These are phyloP conservation scores for Drosophila phalerata DNA, from an alignment of 2,888 invertebrate genomes.

Conservation along the genomic window DNA sequence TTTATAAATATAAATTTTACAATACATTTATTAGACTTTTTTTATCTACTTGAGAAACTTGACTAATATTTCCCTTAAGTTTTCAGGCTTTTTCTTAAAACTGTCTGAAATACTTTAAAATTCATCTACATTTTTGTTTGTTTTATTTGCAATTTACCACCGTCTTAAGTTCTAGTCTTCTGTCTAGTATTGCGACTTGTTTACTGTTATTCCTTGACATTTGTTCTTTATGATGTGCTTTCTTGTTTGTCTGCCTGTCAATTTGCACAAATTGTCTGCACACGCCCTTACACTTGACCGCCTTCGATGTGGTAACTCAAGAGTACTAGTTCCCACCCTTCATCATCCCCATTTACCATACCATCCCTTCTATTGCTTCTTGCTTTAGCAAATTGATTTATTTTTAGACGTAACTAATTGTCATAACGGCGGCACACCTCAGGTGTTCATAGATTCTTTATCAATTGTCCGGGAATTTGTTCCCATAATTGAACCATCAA, in stretches of 20 bases:
- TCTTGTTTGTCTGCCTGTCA: slow-evolving; percentile 40
- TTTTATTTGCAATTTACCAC: slow-evolving; percentile 8
- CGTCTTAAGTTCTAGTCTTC: neutral
- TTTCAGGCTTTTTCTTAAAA: neutral
- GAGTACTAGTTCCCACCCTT: neutral
- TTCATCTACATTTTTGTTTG: neutral
- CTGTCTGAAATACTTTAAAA: too few relatives aligned
- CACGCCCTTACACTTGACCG: slow-evolving; percentile 60
- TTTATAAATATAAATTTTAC: too few relatives aligned
- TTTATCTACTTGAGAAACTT: too few relatives aligned
- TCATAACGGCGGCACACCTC: slow-evolving; percentile 45
- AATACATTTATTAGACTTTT: too few relatives aligned
- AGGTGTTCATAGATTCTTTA: slow-evolving; percentile 23
- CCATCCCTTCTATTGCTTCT: neutral
- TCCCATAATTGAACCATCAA: slow-evolving; percentile 27
- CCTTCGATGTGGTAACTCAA: slow-evolving; percentile 16
- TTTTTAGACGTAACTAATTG: slow-evolving; percentile 60
- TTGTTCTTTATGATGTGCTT: slow-evolving; percentile 22
- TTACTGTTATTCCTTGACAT: slow-evolving; percentile 21
- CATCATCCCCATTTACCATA: neutral
- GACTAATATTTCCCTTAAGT: neutral
- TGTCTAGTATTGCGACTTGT: slow-evolving; percentile 2
- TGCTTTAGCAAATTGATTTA: slow-evolving; percentile 56
- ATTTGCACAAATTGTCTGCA: slow-evolving; percentile 60
- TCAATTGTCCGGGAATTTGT: neutral